Evolutionary conservation across 1,140 invertebrate species (phyloP), one percentile per base, ranked within the genome.

Genomic region (Glomeris maerens): DNA sequence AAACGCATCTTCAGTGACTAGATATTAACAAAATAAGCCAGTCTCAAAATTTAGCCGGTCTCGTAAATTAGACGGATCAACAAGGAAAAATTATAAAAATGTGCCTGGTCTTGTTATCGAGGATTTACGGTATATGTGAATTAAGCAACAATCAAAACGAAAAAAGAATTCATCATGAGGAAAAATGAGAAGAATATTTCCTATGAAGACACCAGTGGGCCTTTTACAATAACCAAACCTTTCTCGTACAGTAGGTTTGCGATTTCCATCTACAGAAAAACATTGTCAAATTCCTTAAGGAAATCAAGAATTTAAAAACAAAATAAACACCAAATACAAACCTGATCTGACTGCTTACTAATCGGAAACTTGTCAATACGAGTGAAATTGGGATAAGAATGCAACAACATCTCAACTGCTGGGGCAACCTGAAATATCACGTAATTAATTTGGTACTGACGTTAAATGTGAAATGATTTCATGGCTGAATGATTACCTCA

Each of bases 301-400:
- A 48, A 52, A 27, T 7, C 25, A 36, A 50, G 39, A 49, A 27
- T 51, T 40, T 47, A 27, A 46, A 27, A 36, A 38, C 47, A 40
- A 48, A 36, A 53, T 51, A 27, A 42, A 22, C 25, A 4, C n/a
- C n/a, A n/a, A n/a, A n/a, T n/a, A 53, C 5, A 17, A 10, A 46
- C 45, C 21, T 38, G 31, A 4, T 47, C 31, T 20, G 21, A 10
- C 5, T 13, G 4, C 7, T 41, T 21, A 4, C 39, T 36, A 21
- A 48, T 7, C 10, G 83, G 83, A 39, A 93, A 69, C 54, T 79
- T 73, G 50, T 79, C 74, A 1, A 92, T 74, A 36, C 68, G 65
- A 1, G 82, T 65, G 71, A 78, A 93, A 1, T 79, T 63, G 1
- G 90, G 89, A 72, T 89, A 93, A 1, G 64, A 59, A 27, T 67